Conservation (phyloP, 2,888 invertebrate genomes). For the Iphiclides podalirius region DNA sequence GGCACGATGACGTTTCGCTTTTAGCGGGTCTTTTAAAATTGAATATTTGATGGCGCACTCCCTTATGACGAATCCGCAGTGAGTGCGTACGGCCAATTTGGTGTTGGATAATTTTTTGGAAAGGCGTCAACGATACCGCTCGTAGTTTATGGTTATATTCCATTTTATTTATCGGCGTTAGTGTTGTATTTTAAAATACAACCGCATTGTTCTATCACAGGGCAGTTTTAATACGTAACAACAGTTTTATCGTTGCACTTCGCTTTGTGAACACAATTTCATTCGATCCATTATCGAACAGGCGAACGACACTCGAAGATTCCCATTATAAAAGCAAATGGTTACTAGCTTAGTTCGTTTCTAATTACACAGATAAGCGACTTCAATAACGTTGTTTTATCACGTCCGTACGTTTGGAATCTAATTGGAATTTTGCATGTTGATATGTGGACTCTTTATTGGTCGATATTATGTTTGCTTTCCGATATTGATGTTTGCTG, state of each 20-base stretch:
- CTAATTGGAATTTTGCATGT: constrained; percentile 80
- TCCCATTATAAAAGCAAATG: constrained; percentile 74
- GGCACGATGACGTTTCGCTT: constrained; percentile 78
- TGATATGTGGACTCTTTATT: constrained; percentile 76
- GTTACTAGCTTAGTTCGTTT: constrained; percentile 75
- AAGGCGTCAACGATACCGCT: constrained; percentile 33
- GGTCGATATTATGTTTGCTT: constrained; percentile 76
- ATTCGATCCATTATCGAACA: constrained; percentile 52
- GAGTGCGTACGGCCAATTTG: constrained; percentile 59
- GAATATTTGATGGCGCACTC: constrained; percentile 79
- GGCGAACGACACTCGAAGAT: constrained; percentile 60
- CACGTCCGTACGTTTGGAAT: constrained; percentile 76
- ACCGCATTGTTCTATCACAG: no score
- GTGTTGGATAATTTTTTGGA: constrained; percentile 68
- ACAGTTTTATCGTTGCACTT: constrained; percentile 28
- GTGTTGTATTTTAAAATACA: no score
- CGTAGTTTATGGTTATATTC: constrained; percentile 27
- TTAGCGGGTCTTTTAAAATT: constrained; percentile 80
- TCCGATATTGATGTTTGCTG: constrained; percentile 71
- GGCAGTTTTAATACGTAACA: no score
- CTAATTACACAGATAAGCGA: constrained; percentile 77
- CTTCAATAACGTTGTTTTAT: constrained; percentile 77
- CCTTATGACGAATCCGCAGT: constrained; percentile 73
- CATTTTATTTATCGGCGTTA: no score
- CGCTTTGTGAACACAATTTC: constrained; percentile 20